phyloP scores from a whole-genome alignment of 2,113 vertebrate genomes.

The Ophthalmolycus amberensis region DNA sequence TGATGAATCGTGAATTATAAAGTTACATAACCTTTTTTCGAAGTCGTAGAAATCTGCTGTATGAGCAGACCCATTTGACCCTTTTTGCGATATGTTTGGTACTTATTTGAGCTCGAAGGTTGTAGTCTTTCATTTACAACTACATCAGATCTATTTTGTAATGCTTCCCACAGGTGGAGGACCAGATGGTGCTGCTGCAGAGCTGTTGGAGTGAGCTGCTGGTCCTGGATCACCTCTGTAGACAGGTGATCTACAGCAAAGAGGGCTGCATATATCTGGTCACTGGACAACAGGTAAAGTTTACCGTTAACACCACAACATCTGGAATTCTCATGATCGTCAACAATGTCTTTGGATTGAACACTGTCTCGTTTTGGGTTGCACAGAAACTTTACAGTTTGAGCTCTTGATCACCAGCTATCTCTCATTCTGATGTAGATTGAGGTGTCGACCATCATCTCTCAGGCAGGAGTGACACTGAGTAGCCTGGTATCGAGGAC shows the following conservation, averaged over 20 bases:
- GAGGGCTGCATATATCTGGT: slow-evolving; percentile 85
- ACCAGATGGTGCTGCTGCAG: slow-evolving; percentile 87
- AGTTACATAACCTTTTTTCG: background rate
- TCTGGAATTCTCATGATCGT: background rate
- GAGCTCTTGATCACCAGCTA: background rate
- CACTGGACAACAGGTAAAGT: slow-evolving; percentile 85
- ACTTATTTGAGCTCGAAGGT: background rate
- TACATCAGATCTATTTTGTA: background rate
- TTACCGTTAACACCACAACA: background rate
- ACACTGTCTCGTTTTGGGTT: background rate
- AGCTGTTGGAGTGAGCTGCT: slow-evolving; percentile 88
- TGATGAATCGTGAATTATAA: slow-evolving; percentile 38
- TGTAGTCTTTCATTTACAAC: background rate
- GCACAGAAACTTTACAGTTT: background rate
- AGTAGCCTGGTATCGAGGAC: slow-evolving; percentile 82
- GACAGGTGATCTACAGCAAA: slow-evolving; percentile 83
- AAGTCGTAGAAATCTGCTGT: background rate
- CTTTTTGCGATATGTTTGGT: background rate
- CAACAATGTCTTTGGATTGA: background rate
- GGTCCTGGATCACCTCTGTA: slow-evolving; percentile 85
- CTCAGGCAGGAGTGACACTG: slow-evolving; percentile 81
- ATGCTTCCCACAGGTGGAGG: slow-evolving; percentile 79
- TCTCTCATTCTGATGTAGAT: slow-evolving; percentile 74
- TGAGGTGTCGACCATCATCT: slow-evolving; percentile 80
- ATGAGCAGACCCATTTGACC: background rate